These are phyloP conservation scores for Poeciliopsis paucimaculata DNA, from an alignment of 2,797 vertebrate genomes.

Conservation along the genomic window DNA sequence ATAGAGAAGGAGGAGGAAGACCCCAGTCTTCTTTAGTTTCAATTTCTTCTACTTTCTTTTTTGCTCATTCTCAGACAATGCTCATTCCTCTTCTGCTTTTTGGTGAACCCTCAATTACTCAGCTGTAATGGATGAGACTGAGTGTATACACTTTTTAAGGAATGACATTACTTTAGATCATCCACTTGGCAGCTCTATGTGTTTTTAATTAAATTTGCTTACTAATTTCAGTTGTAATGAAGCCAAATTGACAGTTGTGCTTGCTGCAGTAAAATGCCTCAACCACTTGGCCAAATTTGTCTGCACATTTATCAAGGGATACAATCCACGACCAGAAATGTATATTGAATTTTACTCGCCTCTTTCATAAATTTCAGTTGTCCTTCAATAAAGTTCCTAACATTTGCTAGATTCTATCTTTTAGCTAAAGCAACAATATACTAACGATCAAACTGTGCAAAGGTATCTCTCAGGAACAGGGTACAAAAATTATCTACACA, in stretches of 20 bases:
- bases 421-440: background rate
- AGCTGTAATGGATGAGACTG: conserved; percentile 34
- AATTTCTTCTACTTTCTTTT: conserved; percentile 34
- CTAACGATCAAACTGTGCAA: background rate
- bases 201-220: conserved; percentile 10
- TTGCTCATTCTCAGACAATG: conserved; percentile 38
- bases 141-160: conserved; percentile 26
- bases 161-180: conserved; percentile 30
- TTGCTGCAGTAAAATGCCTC: background rate
- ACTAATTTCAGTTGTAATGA: background rate
- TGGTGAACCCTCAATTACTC: conserved; percentile 22
- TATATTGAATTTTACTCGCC: background rate
- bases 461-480: background rate
- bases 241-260: background rate
- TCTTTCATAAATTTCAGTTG: background rate
- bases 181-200: conserved; percentile 18
- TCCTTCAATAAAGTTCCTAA: background rate
- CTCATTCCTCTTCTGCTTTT: conserved; percentile 37
- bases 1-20: conserved; percentile 44
- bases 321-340: background rate
- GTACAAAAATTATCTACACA: background rate
- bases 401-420: background rate
- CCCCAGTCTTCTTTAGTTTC: conserved; percentile 34
- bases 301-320: background rate
- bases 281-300: background rate